Evolutionary conservation across 1,140 invertebrate genomes (phyloP).

Genomic region (Drosophila melanica): DNA sequence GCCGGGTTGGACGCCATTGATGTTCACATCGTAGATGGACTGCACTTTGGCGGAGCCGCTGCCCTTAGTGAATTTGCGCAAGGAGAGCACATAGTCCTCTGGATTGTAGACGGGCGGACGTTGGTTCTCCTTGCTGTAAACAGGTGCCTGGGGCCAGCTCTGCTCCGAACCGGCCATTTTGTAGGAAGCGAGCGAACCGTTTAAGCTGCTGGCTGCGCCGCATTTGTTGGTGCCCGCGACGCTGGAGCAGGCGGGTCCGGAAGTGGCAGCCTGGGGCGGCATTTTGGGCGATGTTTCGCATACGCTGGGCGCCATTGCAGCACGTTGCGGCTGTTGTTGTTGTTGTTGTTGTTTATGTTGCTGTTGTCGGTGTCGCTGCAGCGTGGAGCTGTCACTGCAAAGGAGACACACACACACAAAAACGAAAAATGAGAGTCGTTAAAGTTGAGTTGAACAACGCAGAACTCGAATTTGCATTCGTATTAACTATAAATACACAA

Average conservation of each 20-base stretch:
- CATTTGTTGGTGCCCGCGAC: conserved; percentile 65
- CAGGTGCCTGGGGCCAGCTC: conserved; percentile 76
- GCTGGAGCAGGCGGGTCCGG: conserved; percentile 31
- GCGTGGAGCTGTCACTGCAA: conserved; percentile 69
- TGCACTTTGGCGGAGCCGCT: conserved; percentile 60
- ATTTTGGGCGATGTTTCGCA: conserved; percentile 70
- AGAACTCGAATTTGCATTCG: conserved; percentile 64
- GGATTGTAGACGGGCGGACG: conserved; percentile 93
- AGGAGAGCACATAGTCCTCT: conserved; percentile 91
- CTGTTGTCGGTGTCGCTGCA: conserved; percentile 39
- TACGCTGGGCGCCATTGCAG: conserved; percentile 77
- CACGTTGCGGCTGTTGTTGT: background rate
- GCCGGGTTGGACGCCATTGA: conserved; percentile 19
- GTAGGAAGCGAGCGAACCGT: conserved; percentile 78
- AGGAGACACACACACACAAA: no score
- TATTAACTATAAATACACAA: conserved; percentile 32
- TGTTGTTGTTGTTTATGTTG: no score
- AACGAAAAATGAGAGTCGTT: conserved; percentile 40
- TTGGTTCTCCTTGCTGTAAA: conserved; percentile 88
- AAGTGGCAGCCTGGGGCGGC: conserved; percentile 27
- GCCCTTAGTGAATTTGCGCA: conserved; percentile 90
- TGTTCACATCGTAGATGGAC: conserved; percentile 79
- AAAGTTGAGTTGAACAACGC: conserved; percentile 55
- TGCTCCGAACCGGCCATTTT: conserved; percentile 80
- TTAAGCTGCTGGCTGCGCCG: no score